Evolutionary conservation across 2,797 vertebrate genomes (phyloP), one percentile per base, ranked within the genome.

Genomic region (Oceanodroma leucorhoa): DNA sequence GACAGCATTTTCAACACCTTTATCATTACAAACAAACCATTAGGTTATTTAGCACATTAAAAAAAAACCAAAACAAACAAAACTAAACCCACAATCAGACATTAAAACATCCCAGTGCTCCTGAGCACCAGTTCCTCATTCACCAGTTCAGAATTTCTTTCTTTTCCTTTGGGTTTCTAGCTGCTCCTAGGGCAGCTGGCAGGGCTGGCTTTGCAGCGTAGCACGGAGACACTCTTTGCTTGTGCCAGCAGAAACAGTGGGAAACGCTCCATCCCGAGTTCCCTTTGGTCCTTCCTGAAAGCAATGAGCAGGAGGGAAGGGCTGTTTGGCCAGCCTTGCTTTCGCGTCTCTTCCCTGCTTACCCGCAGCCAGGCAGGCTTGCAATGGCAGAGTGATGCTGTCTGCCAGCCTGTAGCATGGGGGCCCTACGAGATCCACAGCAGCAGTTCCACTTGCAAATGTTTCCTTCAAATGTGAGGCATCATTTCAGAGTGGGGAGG

Each of bases 401-500:
- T 60, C n/a, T 84, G 41, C 32, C 62, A 46, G 17, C 27, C 62
- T 32, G 30, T n/a, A 51, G 13, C 5, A 5, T 5, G 4, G 14
- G 29, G 8, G 1, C 20, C 19, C 36, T 50, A 13, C 0, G 0
- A 50, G 36, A 66, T 51, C 36, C 30, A 16, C 24, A 69, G 23
- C 64, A 87, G 20, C 26, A 22, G 8, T 64, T 77, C 62, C 29
- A 4, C 48, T 53, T 73, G 43, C 29, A 93, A 82, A 24, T 6
- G 3, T 73, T 89, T 66, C 6, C 12, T 86, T 93, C 71, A 72
- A 46, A 46, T 14, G 6, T n/a, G 30, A 83, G 27, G 20, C 43
- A 34, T 22, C 51, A 43, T 73, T 94, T 87, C 43, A 87, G 60
- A 18, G 7, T 29, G 8, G 36, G 16, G 17, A 71, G 29, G 23